Percentiles rank a stretch among this genome's conserved stretches.
These are phyloP conservation scores for Sarcophaga caerulescens DNA, from an alignment of 2,888 invertebrate genomes.

Conservation along the genomic window DNA sequence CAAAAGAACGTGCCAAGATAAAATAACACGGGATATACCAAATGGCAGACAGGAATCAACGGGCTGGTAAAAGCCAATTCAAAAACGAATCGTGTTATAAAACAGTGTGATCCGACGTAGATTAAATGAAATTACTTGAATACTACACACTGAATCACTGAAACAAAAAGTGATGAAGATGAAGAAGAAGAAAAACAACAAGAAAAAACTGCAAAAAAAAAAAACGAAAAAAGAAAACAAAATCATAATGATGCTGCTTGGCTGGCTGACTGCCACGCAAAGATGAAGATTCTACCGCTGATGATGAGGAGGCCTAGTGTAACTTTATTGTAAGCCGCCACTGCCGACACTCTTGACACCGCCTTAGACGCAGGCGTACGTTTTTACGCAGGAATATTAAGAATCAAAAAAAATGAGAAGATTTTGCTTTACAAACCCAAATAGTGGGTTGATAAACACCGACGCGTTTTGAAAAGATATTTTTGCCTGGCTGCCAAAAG, in stretches of 20 bases:
- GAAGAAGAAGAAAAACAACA: conserved; percentile 36
- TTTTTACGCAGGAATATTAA: conserved; percentile 27
- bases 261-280: neutral
- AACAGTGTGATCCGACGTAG: conserved; percentile 64
- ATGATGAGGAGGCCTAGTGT: conserved; percentile 40
- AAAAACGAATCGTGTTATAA: conserved; percentile 62
- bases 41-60: conserved; percentile 60
- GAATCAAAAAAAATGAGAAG: neutral
- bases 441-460: conserved; percentile 67
- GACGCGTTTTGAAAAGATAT: conserved; percentile 44
- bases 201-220: neutral
- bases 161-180: conserved; percentile 57
- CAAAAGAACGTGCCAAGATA: conserved; percentile 68
- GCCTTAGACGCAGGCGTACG: conserved; percentile 50
- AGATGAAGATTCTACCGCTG: conserved; percentile 24
- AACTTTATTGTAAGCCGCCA: conserved; percentile 62
- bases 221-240: neutral
- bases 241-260: conserved; percentile 26
- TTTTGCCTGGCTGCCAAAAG: conserved; percentile 14
- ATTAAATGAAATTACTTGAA: conserved; percentile 68
- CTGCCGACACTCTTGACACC: conserved; percentile 32
- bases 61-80: neutral
- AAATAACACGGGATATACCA: conserved; percentile 64
- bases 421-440: conserved; percentile 53
- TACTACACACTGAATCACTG: conserved; percentile 40